Evolutionary conservation across 2,888 invertebrate genomes (phyloP), one percentile per base, ranked within the genome.

Genomic region (Drosophila quinaria): DNA sequence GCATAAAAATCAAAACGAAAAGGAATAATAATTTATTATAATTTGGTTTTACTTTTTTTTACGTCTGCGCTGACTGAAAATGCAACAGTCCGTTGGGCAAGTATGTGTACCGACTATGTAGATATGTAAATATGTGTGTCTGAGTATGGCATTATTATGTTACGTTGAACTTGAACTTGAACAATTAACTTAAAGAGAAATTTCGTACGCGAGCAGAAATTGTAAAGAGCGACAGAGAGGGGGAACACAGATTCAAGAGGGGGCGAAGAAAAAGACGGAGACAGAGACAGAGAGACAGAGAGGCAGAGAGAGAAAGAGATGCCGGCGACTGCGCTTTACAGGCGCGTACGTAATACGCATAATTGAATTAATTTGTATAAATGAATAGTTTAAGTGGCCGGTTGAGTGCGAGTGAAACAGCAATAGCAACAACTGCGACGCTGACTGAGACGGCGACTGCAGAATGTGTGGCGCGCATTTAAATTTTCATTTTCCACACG

Each of bases 321-420:
- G 82, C 64, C 76, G 70, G 74, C 79, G 87, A 90, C 89, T 90
- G 90, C 85, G 85, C 84, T 85, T 87, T 85, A 89, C 88, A 81
- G 85, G 63, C 80, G 85, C 90, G 81, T 87, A 78, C 88, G 90
- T 89, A 85, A 89, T 81, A 85, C 90, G 90, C 89, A 90, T 90
- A 89, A 91, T 90, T 91, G 91, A 91, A 91, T 91, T 91, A 91
- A 91, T 91, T 91, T 91, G 91, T 91, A 91, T 91, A 91, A 91
- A 91, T 91, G 91, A 91, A 91, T 91, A 91, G 85, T 90, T 90
- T 90, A 91, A 90, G 89, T 87, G 89, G 83, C 74, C 81, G 80
- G 80, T 70, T 76, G 71, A 64, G 89, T 74, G 89, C 72, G 70
- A 86, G 83, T 61, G 74, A 35, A 64, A 80, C 3, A 52, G 66